Evolutionary conservation across 2,113 vertebrate genomes (phyloP).

Genomic region (Argyrosomus japonicus): DNA sequence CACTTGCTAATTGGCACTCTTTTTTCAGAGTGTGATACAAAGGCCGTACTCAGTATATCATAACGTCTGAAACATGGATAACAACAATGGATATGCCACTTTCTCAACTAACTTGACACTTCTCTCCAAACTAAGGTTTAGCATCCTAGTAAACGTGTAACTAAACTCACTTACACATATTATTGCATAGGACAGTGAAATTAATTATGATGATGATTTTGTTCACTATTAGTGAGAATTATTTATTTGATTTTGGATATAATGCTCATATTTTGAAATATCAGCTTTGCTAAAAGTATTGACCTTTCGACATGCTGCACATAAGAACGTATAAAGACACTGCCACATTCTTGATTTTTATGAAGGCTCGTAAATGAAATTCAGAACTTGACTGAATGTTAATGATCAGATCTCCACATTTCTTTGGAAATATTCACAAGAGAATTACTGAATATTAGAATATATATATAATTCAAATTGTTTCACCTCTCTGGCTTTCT

Average conservation of each 20-base stretch:
- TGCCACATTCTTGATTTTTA: conserved; percentile 6
- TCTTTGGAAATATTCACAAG: conserved; percentile 37
- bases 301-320: not conserved
- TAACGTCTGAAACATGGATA: conserved; percentile 31
- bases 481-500: not conserved
- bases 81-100: conserved; percentile 13
- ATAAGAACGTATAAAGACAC: not conserved
- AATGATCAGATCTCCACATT: conserved; percentile 2
- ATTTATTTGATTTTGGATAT: no score
- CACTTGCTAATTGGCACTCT: conserved; percentile 72
- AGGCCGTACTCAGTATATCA: conserved; percentile 15
- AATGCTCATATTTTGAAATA: no score
- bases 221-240: not conserved
- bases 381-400: conserved; percentile 16
- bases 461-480: conserved; percentile 13
- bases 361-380: conserved; percentile 11
- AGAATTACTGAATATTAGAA: conserved; percentile 25
- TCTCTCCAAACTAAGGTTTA: not conserved
- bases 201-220: not conserved
- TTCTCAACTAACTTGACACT: conserved; percentile 1
- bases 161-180: not conserved
- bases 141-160: not conserved
- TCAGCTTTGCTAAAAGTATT: not conserved
- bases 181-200: not conserved
- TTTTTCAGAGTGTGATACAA: conserved; percentile 55